Evolutionary conservation across 1,140 invertebrate genomes (phyloP).

Genomic region (Oryctes rhinoceros): DNA sequence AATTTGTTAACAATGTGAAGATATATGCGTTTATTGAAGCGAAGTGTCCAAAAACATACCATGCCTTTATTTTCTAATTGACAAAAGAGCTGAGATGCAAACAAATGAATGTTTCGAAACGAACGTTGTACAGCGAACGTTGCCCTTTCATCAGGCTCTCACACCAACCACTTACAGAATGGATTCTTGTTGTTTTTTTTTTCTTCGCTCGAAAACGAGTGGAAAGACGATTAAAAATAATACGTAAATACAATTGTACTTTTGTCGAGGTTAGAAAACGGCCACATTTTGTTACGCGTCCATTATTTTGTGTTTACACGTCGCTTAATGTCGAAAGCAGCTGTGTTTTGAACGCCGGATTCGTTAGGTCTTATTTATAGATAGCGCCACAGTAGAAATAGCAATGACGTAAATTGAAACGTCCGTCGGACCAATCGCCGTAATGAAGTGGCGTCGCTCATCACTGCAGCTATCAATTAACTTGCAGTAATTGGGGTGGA

Average conservation of each 20-base stretch:
- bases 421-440: not conserved
- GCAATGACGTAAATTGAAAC: conserved; percentile 30
- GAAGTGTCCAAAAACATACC: no score
- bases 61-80: no score
- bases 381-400: conserved; percentile 29
- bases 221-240: conserved; percentile 3
- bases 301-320: conserved; percentile 33
- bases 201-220: not conserved
- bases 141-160: conserved; percentile 3
- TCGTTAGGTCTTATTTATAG: conserved; percentile 22
- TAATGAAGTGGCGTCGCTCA: conserved; percentile 29
- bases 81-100: not conserved
- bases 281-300: not conserved
- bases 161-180: conserved; percentile 26
- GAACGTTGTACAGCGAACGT: not conserved
- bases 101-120: not conserved
- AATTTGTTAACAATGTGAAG: no score
- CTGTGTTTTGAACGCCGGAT: conserved; percentile 23
- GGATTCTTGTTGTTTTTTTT: not conserved
- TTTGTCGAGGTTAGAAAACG: conserved; percentile 30
- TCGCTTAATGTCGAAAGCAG: conserved; percentile 13
- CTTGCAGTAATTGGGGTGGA: conserved; percentile 28
- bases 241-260: conserved; percentile 17
- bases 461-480: conserved; percentile 27
- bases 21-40: no score